Conservation (phyloP, 2,113 vertebrate genomes). For the Lophochroa leadbeateri region DNA sequence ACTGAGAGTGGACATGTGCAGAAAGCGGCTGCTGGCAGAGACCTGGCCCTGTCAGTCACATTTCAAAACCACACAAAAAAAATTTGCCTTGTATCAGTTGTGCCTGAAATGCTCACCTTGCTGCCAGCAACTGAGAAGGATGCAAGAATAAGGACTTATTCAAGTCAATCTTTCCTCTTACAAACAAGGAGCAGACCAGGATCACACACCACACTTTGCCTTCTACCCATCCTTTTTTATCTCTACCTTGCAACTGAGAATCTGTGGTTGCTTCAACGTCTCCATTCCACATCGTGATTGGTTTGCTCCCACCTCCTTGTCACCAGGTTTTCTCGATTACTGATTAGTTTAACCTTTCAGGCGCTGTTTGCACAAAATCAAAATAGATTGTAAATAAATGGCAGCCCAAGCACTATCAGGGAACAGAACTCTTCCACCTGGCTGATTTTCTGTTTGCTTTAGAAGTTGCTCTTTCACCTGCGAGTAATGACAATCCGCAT, state of each 20-base stretch:
- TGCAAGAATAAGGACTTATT: background rate
- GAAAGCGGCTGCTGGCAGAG: background rate
- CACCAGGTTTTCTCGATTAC: conserved; percentile 24
- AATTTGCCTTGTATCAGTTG: background rate
- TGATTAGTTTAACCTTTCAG: conserved; percentile 43
- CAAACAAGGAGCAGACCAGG: background rate
- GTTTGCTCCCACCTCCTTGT: conserved; percentile 11
- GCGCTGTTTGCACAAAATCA: background rate
- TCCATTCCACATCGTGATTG: background rate
- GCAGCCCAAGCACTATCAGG: background rate
- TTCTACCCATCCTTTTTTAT: background rate
- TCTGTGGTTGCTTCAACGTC: background rate
- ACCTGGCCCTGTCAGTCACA: background rate
- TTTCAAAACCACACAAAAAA: background rate
- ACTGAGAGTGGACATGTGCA: background rate
- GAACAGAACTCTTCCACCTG: conserved; percentile 18
- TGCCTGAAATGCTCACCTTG: background rate
- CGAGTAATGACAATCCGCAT: conserved; percentile 25
- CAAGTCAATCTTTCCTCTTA: background rate
- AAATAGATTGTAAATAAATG: conserved; percentile 23
- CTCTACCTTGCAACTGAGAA: background rate
- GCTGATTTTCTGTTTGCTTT: conserved; percentile 35
- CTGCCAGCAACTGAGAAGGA: background rate
- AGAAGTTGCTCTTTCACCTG: conserved; percentile 67
- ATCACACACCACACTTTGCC: background rate